Base-by-base conservation (phyloP, 2,113 vertebrate genomes). In the Dryoscopus gambensis region DNA sequence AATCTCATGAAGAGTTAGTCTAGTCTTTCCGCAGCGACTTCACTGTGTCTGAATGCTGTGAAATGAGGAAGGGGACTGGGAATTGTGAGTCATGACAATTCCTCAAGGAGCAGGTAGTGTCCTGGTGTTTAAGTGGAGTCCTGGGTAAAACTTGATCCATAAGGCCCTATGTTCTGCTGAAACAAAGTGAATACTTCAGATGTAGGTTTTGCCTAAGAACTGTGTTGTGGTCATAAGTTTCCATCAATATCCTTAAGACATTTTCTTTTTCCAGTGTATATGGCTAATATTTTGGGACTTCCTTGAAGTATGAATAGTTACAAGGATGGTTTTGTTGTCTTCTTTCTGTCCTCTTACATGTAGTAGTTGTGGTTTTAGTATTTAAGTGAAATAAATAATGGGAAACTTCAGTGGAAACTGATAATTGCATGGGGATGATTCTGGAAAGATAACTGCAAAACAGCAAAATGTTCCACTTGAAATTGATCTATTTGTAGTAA, bases 221-320 rank as follows among this genome's bases (percentile, higher is more conserved):
- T 44, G 2, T 47, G 23, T 57, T 84, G 35, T 44, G 27, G n/a
- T 75, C 13, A 2, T 52, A 19, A 85, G n/a, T 37, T 83, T 73
- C 16, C 28, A 37, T 37, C 0, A 16, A 17, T 10, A 70, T 33
- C 24, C 30, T 74, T 50, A 74, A 0, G 1, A 15, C 1, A 4
- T 65, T 83, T 83, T 88, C 27, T 89, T 87, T 62, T n/a, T 47
- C 19, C 27, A 50, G 6, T 33, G 18, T 47, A 31, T 62, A 15
- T 50, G 24, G 30, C 15, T 67, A 40, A 27, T 85, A 63, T 46
- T 91, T 65, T 71, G 40, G 10, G 44, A 8, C 47, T 78, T 86
- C 49, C 11, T 21, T 59, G 5, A 77, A 71, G 44, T 71, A 7
- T 52, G 15, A 60, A 42, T 52, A 37, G 13, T 63, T 91, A 55